Conservation (phyloP, 2,888 invertebrate genomes). For the Synanthedon vespiformis region DNA sequence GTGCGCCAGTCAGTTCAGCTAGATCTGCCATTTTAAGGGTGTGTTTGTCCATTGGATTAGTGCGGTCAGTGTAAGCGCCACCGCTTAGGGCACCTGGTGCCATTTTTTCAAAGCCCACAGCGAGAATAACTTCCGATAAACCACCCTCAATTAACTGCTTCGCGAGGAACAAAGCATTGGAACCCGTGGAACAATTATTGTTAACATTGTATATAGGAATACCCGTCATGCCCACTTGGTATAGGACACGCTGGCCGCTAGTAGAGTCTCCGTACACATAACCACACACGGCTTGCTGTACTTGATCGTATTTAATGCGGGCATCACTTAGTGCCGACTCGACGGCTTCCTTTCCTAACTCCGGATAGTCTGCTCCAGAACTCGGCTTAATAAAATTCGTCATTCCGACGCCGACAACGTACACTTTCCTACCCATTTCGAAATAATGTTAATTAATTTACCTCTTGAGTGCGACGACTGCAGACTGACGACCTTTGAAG, state of each 20-base stretch:
- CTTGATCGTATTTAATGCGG: conserved; percentile 76
- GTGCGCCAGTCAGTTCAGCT: conserved; percentile 83
- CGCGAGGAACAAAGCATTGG: conserved; percentile 89
- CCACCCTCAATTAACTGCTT: conserved; percentile 95
- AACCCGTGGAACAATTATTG: conserved; percentile 98
- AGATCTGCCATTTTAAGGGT: conserved; percentile 86
- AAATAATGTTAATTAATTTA: conserved; percentile 37
- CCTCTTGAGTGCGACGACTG: conserved; percentile 40
- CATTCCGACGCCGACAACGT: conserved; percentile 96
- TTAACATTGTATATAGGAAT: conserved; percentile 98
- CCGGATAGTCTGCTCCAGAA: conserved; percentile 90
- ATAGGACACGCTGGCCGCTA: conserved; percentile 93
- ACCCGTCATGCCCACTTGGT: conserved; percentile 94
- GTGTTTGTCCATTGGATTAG: conserved; percentile 91
- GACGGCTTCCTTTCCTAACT: conserved; percentile 94
- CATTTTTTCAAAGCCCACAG: conserved; percentile 99
- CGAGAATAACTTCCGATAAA: conserved; percentile 87
- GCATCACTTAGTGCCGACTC: conserved; percentile 89
- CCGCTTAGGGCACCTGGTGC: conserved; percentile 87
- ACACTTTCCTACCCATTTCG: conserved; percentile 75
- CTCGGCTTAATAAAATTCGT: conserved; percentile 98
- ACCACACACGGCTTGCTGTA: conserved; percentile 92
- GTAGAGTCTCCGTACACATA: conserved; percentile 97
- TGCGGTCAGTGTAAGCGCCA: conserved; percentile 82
- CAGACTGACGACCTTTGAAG: conserved; percentile 13